Evolutionary conservation across 2,888 invertebrate genomes (phyloP), one percentile per base, ranked within the genome.

Genomic region (Chrysolina haemoptera): DNA sequence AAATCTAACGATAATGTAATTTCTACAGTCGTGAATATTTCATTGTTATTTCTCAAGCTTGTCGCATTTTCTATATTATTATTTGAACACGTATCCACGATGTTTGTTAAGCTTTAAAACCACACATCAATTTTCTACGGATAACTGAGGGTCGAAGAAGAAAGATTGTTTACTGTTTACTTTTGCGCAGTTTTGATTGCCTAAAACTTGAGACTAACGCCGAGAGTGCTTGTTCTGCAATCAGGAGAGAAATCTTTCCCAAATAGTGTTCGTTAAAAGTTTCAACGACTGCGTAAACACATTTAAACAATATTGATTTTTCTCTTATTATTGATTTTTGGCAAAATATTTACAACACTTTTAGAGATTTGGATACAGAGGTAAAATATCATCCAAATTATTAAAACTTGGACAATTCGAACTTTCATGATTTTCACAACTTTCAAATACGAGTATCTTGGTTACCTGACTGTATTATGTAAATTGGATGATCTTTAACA

Each of bases 381-480:
- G 5, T 27, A 27, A 27, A 27, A 27, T 27, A 35, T 35, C 3
- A 35, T 35, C 3, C 0, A 0, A 8, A 46, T 12, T 46, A 6
- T 35, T n/a, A 59, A 50, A 59, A 59, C 59, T 59, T 10, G 35
- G 14, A 35, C n/a, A 35, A 4, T 22, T 12, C 20, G 18, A 5
- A 55, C 20, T 12, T 59, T 35, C 12, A 53, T 46, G n/a, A 27
- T n/a, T 27, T 22, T n/a, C 14, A n/a, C 35, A 59, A 59, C 59
- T 59, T 59, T 59, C 59, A 14, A 59, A 59, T 59, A 35, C 35
- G 35, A 35, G 8, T 35, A n/a, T 59, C 27, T 12, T 9, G 22
- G 11, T 59, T 27, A 22, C 59, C 14, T 59, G 59, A 14, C n/a
- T 22, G 35, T n/a, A 59, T 35, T 27, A 59, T 59, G 59, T 59